Evolutionary conservation across 2,888 invertebrate genomes (phyloP).

Genomic region (Octonoba sinensis): DNA sequence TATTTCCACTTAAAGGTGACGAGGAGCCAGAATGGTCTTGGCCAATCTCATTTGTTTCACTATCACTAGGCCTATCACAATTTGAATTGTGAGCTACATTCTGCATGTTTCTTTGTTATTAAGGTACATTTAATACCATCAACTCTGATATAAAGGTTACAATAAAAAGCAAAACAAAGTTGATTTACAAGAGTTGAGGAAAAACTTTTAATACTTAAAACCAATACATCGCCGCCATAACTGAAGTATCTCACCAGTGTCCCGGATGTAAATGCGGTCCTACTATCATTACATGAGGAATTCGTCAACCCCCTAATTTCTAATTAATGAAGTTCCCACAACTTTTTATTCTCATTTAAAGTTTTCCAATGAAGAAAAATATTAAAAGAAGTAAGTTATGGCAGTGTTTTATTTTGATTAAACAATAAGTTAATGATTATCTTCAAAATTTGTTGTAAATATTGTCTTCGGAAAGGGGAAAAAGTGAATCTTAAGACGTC

Average conservation of each 20-base stretch:
- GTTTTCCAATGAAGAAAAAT: no score
- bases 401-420: no score
- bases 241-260: slow-evolving; percentile 56
- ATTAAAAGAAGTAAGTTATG: no score
- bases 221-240: slow-evolving; percentile 66
- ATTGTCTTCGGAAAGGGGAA: no score
- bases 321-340: slow-evolving; percentile 18
- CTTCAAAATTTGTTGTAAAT: no score
- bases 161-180: slow-evolving; percentile 39
- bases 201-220: slow-evolving; percentile 57
- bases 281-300: slow-evolving; percentile 39
- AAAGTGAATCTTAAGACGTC: no score
- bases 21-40: slow-evolving; percentile 67
- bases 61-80: slow-evolving; percentile 85
- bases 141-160: slow-evolving; percentile 31
- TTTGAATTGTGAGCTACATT: slow-evolving; percentile 84
- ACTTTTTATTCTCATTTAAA: no score
- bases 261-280: slow-evolving; percentile 64
- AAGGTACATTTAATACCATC: slow-evolving; percentile 44
- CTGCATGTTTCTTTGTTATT: slow-evolving; percentile 81
- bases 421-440: no score
- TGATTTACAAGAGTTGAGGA: slow-evolving; percentile 2
- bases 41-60: slow-evolving; percentile 76
- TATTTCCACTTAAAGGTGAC: slow-evolving; percentile 61
- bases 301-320: slow-evolving; percentile 39